Evolutionary conservation across 1,140 invertebrate genomes (phyloP).

Genomic region (Cyrtorhinus lividipennis): DNA sequence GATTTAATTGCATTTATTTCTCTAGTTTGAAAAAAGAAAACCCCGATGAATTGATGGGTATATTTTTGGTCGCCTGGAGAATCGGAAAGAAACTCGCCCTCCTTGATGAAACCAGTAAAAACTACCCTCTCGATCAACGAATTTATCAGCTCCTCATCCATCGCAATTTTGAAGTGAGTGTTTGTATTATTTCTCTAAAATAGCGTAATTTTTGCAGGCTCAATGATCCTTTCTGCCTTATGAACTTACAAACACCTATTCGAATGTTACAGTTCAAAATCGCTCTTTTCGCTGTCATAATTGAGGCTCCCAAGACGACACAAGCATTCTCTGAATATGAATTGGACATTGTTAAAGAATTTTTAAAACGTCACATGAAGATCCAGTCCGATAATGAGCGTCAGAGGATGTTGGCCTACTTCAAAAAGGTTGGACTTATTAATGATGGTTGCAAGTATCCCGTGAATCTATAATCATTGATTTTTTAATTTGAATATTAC

Average conservation of each 20-base stretch:
- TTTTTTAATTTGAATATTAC: no score
- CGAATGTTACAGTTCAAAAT: no score
- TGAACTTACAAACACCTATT: no score
- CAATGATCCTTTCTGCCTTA: no score
- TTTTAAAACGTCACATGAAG: conserved; percentile 53
- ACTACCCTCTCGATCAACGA: no score
- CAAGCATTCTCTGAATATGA: conserved; percentile 39
- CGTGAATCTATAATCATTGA: no score
- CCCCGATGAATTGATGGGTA: neutral
- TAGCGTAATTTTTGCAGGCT: no score
- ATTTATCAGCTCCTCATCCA: no score
- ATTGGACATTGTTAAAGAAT: conserved; percentile 48
- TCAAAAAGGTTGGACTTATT: conserved; percentile 40
- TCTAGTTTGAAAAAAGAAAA: neutral
- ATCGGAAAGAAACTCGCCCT: conserved; percentile 18
- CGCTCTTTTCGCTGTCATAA: conserved; percentile 43
- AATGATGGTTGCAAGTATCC: neutral
- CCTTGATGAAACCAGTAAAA: no score
- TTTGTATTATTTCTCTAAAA: no score
- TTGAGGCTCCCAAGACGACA: conserved; percentile 60
- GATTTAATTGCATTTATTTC: no score
- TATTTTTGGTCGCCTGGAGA: conserved; percentile 15
- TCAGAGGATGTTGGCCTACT: conserved; percentile 40
- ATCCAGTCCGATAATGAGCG: conserved; percentile 48
- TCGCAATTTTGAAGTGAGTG: no score